A percentile compares a stretch with the other conserved stretches of the same genome.
Evolutionary conservation across 2,113 vertebrate species (phyloP).

Genomic region (Hymenochirus boettgeri): DNA sequence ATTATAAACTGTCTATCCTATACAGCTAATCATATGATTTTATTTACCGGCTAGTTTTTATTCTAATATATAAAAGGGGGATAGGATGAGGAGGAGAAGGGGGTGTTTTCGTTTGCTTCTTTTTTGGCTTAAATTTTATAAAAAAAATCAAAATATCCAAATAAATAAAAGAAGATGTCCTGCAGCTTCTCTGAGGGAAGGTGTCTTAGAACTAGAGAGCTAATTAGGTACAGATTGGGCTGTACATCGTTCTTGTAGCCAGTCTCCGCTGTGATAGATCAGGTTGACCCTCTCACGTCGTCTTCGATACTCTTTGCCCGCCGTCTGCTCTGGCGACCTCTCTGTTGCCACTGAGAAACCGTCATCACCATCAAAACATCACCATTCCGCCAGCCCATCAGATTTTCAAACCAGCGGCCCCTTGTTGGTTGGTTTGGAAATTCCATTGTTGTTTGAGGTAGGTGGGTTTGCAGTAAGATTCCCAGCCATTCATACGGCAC

Average conservation of each 20-base stretch:
- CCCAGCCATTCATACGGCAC: slow-evolving; percentile 92
- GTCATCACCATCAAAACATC: slow-evolving; percentile 63
- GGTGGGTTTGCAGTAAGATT: slow-evolving; percentile 77
- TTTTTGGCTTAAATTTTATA: slow-evolving; percentile 57
- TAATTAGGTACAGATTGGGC: slow-evolving; percentile 97
- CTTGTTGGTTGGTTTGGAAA: slow-evolving; percentile 68
- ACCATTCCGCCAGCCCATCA: slow-evolving; percentile 63
- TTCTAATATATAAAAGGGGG: slow-evolving; percentile 51
- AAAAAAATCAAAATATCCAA: slow-evolving; percentile 65
- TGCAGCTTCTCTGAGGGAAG: slow-evolving; percentile 54
- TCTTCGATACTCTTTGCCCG: slow-evolving; percentile 98
- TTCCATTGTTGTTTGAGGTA: slow-evolving; percentile 72
- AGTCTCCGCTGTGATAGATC: slow-evolving; percentile 99
- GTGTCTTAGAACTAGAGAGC: slow-evolving; percentile 67
- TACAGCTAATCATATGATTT: slow-evolving; percentile 47
- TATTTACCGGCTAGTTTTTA: slow-evolving; percentile 43
- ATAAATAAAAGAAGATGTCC: slow-evolving; percentile 59
- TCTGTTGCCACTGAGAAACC: slow-evolving; percentile 57
- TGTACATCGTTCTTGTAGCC: slow-evolving; percentile 99
- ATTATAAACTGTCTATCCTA: slow-evolving; percentile 48
- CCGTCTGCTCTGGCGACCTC: slow-evolving; percentile 83
- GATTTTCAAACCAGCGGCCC: slow-evolving; percentile 62
- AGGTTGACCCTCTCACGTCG: slow-evolving; percentile 99
- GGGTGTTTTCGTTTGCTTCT: slow-evolving; percentile 37
- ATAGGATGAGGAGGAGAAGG: slow-evolving; percentile 38